Base-by-base conservation (phyloP, 1,140 invertebrate genomes). In the Drosophila rhopaloa region DNA sequence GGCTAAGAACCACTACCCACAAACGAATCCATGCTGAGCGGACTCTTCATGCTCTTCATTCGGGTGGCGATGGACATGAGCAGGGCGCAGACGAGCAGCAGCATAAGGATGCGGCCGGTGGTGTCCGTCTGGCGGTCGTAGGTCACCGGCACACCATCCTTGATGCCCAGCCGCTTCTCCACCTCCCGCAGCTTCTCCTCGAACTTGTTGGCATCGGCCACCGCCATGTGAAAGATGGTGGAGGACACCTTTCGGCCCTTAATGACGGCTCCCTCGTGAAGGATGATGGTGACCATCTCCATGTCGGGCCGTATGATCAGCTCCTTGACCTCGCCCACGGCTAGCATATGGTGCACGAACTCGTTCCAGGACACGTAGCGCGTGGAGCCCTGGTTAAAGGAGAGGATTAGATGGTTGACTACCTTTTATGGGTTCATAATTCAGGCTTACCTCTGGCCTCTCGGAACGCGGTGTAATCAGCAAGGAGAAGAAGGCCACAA, bases 361-460 rank as follows among this genome's bases (percentile, higher is more conserved):
- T 99, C 98, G 94, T 98, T 97, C 98, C 98, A 99, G 0, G 97
- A 98, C 19, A 98, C 96, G 93, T 96, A 97, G 43, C 94, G 76
- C 40, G 91, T 92, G 29, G 91, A 81, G 8, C 90, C 90, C 63
- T 72, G 19, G 5, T 1, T 9, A 2, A 7, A 5, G 5, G 5
- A n/a, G 10, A 1, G 16, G 10, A 47, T 13, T 1, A 14, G 27
- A 0, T 16, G 1, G 44, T 3, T 19, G 6, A 1, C 3, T 3
- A 13, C 6, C 4, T n/a, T 37, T 16, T 19, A 10, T 1, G 5
- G 5, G 0, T 2, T 24, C 24, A 4, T 24, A 24, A 24, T 7
- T 19, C 1, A 14, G 9, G 5, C 6, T 44, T n/a, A 71, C 68
- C 68, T 97, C 96, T 77, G 95, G 96, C 75, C 96, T 95, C 88